These are phyloP conservation scores for Crenuchus spilurus DNA, from an alignment of 2,797 vertebrate species.

Conservation along the genomic window DNA sequence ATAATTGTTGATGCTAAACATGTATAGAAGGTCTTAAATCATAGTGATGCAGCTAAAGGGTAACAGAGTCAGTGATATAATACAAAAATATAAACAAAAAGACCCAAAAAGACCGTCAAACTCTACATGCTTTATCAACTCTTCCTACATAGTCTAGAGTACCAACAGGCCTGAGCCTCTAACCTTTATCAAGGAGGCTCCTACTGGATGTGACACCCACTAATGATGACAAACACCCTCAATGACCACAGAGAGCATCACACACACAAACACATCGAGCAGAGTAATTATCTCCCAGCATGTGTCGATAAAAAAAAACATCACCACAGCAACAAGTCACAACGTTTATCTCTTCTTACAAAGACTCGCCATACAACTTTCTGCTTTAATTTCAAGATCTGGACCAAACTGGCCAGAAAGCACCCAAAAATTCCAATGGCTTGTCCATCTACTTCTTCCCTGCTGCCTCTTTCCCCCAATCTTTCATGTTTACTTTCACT, in stretches of 20 bases:
- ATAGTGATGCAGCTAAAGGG: no score
- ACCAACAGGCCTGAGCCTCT: not conserved
- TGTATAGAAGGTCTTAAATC: no score
- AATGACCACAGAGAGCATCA: slow-evolving; percentile 2
- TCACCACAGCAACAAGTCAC: not conserved
- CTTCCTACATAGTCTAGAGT: no score
- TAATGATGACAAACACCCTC: slow-evolving; percentile 5
- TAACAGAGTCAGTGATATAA: no score
- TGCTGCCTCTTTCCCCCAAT: not conserved
- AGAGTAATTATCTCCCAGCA: not conserved
- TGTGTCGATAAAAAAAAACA: not conserved
- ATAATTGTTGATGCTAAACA: no score
- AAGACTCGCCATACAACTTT: not conserved
- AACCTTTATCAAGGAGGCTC: not conserved
- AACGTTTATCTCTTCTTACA: not conserved
- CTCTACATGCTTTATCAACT: no score
- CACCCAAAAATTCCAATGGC: no score
- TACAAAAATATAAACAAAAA: no score
- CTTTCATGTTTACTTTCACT: not conserved
- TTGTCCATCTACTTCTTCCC: no score
- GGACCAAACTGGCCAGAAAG: not conserved
- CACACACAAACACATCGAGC: not conserved
- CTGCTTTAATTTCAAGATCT: not conserved
- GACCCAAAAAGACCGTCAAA: no score
- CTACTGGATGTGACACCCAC: not conserved